Conservation (phyloP, 2,113 vertebrate species). For the Columba livia region DNA sequence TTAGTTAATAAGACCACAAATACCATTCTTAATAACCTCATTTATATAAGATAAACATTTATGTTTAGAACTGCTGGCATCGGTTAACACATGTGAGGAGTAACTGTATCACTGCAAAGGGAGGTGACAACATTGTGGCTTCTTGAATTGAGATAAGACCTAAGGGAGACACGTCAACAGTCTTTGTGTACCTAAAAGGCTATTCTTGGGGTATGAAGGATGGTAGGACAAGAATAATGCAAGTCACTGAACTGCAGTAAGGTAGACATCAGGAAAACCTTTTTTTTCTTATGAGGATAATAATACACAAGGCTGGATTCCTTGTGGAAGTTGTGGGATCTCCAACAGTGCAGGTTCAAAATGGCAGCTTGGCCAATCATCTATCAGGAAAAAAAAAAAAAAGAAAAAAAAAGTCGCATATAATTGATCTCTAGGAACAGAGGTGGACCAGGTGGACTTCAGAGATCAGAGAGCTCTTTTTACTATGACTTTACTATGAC, state of each 20-base stretch:
- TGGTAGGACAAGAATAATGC: neutral
- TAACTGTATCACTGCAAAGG: neutral
- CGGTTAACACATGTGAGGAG: neutral
- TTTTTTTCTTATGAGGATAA: neutral
- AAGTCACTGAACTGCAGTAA: neutral
- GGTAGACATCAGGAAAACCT: neutral
- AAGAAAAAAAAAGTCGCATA: neutral
- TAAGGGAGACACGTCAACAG: accelerated
- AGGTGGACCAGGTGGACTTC: neutral
- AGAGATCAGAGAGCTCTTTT: neutral
- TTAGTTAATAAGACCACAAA: neutral
- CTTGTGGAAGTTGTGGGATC: neutral
- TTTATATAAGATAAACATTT: neutral
- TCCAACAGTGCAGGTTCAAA: neutral
- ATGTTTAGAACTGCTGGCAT: neutral
- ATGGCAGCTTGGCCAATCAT: neutral
- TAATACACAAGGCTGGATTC: neutral
- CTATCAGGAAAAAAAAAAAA: neutral
- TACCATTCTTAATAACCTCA: neutral
- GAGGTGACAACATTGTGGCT: neutral
- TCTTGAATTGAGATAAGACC: neutral
- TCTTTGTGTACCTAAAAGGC: neutral
- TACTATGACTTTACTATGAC: accelerated
- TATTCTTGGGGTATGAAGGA: neutral
- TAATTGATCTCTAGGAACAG: neutral